These are phyloP conservation scores for Meghimatium bilineatum DNA, from an alignment of 2,888 invertebrate genomes.

Conservation along the genomic window DNA sequence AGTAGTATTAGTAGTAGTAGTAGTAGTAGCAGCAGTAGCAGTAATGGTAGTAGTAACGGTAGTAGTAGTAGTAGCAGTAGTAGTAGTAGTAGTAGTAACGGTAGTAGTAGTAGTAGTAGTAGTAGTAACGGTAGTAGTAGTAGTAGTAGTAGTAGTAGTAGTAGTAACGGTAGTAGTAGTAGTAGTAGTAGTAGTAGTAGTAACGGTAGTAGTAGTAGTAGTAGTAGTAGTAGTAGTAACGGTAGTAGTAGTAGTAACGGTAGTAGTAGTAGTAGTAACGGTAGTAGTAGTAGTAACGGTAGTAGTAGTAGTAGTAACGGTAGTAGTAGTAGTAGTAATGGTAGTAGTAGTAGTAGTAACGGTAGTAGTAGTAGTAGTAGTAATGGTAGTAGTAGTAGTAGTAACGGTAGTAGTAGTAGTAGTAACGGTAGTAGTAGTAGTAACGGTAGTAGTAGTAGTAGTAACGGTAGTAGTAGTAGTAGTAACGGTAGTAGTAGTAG, in stretches of 20 bases:
- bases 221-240: neutral
- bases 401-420: no score
- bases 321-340: no score
- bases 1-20: no score
- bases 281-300: neutral
- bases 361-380: no score
- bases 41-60: neutral
- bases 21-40: constrained; percentile 8
- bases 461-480: no score
- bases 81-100: neutral
- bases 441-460: no score
- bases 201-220: neutral
- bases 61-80: neutral
- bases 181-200: neutral
- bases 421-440: no score
- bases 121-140: neutral
- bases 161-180: neutral
- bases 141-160: neutral
- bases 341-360: no score
- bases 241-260: neutral
- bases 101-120: neutral
- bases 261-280: constrained; percentile 10
- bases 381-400: no score
- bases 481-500: no score
- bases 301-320: no score